Evolutionary conservation across 2,113 vertebrate genomes (phyloP).

Genomic region (Heterotis niloticus): DNA sequence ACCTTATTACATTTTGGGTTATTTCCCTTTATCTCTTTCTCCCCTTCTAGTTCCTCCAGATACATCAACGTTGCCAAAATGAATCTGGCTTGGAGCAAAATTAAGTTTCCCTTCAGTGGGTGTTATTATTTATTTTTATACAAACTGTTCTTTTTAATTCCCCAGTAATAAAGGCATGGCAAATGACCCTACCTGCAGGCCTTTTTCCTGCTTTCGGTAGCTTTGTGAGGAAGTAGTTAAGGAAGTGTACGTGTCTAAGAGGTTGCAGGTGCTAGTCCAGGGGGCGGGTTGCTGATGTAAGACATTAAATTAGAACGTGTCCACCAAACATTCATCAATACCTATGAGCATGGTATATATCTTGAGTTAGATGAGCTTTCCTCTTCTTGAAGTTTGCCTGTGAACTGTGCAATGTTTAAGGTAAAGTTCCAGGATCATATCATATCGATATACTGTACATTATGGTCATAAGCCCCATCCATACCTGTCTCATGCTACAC

Average conservation of each 20-base stretch:
- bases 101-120: conserved; percentile 56
- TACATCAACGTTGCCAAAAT: conserved; percentile 47
- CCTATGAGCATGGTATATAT: no score
- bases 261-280: no score
- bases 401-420: neutral
- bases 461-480: no score
- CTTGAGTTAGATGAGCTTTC: no score
- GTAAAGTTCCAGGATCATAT: neutral
- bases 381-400: neutral
- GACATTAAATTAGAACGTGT: no score
- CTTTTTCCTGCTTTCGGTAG: no score
- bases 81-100: conserved; percentile 55
- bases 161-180: conserved; percentile 25
- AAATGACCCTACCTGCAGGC: no score
- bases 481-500: neutral
- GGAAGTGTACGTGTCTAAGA: no score
- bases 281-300: no score
- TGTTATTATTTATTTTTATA: conserved; percentile 60
- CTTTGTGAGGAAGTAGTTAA: no score
- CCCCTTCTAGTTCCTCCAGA: conserved; percentile 25
- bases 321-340: no score
- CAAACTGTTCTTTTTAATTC: conserved; percentile 44
- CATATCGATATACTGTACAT: no score
- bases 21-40: conserved; percentile 62
- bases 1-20: conserved; percentile 70